Evolutionary conservation across 2,888 invertebrate species (phyloP), one percentile per base, ranked within the genome.

Genomic region (Rhyacophila evoluta): DNA sequence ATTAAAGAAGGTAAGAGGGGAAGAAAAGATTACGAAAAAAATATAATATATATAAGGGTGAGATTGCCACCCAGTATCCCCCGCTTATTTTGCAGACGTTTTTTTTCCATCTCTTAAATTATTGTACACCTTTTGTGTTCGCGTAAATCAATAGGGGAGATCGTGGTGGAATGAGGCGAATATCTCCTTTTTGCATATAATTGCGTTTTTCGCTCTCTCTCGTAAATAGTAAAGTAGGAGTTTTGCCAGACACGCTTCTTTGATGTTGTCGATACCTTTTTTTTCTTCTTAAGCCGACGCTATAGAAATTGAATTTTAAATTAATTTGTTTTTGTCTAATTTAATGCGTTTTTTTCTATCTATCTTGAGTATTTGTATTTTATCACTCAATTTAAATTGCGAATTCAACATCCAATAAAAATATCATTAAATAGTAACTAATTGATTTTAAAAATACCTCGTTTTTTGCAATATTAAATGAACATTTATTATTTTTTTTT

Each of bases 51-150:
- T n/a, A n/a, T 85, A 85, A 85, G 86, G 86, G 86, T 84, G 84
- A 85, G 81, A 85, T 84, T 86, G 86, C 88, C 88, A 88, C 86
- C 87, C 80, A 69, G 27, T 74, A 75, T 74, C 74, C 79, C 78
- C 77, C 37, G 27, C 55, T 55, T 55, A 55, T 55, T 55, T 55
- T 67, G 12, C 77, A 25, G 74, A 36, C 39, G 71, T 68, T 75
- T 80, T 82, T 82, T 79, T 79, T 75, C 78, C 71, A 55, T 55
- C 77, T 76, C 72, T 85, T 87, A 85, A 86, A 89, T 89, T 89
- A 88, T 88, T 89, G 88, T 88, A 89, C 89, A 89, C 89, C 89
- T 88, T 79, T 88, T 89, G 79, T 79, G 78, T 87, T 89, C 87
- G 88, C 89, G 89, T 90, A 90, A 90, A 90, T 89, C 90, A 89